A percentile compares a stretch with the other conserved stretches of the same genome.
phyloP scores from a whole-genome alignment of 1,140 invertebrate genomes.

The Coelopa frigida region DNA sequence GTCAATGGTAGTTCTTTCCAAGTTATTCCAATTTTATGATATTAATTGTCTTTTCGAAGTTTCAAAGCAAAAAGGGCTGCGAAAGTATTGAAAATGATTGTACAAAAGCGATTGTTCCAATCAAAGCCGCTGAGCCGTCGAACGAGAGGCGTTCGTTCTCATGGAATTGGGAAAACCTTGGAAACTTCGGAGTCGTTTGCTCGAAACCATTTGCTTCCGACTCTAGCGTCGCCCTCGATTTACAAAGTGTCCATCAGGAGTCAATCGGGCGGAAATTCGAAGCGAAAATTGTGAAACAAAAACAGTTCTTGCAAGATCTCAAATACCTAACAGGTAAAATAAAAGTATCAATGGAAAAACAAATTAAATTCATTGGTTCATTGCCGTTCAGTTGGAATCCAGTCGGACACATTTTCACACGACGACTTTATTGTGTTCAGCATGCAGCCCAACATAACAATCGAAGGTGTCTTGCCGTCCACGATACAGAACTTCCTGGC shows the following conservation, averaged over 20 bases:
- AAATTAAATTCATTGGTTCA: neutral
- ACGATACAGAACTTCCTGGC: slow-evolving; percentile 19
- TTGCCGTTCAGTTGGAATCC: slow-evolving; percentile 44
- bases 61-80: too few species aligned
- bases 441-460: slow-evolving; percentile 18
- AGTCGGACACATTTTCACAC: slow-evolving; percentile 44
- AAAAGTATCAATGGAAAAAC: neutral
- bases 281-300: slow-evolving; percentile 25
- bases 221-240: slow-evolving; percentile 4
- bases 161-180: slow-evolving; percentile 17
- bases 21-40: too few species aligned
- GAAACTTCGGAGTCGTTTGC: slow-evolving; percentile 7
- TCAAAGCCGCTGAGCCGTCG: neutral
- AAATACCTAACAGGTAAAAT: slow-evolving; percentile 27
- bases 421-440: slow-evolving; percentile 10
- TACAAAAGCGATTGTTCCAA: neutral
- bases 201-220: slow-evolving; percentile 10
- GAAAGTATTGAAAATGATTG: too few species aligned
- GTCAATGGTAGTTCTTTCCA: too few species aligned
- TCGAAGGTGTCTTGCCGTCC: slow-evolving; percentile 22
- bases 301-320: slow-evolving; percentile 42
- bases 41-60: too few species aligned
- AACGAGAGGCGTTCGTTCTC: neutral
- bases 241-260: slow-evolving; percentile 8
- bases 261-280: neutral